phyloP scores from a whole-genome alignment of 1,140 invertebrate species.

The Heliothis subflexa region DNA sequence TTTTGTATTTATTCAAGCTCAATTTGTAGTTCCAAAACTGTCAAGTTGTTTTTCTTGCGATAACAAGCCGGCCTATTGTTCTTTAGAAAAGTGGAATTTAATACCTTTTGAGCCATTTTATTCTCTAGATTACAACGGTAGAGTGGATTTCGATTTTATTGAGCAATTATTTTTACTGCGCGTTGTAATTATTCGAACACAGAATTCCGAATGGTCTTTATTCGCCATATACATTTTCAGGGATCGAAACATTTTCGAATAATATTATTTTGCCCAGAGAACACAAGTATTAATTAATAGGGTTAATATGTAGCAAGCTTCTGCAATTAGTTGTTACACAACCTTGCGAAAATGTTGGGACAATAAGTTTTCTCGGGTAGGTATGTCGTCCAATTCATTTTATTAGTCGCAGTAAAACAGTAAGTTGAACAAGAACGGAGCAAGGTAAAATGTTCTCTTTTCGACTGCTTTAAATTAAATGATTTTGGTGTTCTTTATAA shows the following conservation, averaged over 20 bases:
- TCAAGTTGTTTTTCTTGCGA: slow-evolving; percentile 27
- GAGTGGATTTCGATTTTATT: neutral
- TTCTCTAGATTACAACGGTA: neutral
- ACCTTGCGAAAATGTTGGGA: neutral
- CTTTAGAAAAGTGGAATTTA: neutral
- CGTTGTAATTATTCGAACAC: too few relatives aligned
- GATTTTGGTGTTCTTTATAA: neutral
- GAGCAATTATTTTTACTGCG: neutral
- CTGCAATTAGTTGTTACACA: slow-evolving; percentile 8
- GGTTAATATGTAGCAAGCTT: neutral
- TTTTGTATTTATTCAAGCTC: slow-evolving; percentile 19
- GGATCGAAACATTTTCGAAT: too few relatives aligned
- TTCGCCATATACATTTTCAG: too few relatives aligned
- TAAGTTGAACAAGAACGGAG: neutral
- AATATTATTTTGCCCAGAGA: too few relatives aligned
- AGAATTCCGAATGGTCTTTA: too few relatives aligned
- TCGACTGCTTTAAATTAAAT: too few relatives aligned
- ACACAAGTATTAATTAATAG: neutral
- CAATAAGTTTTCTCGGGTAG: neutral
- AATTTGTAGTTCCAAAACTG: slow-evolving; percentile 26
- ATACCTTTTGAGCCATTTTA: neutral
- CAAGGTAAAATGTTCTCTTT: too few relatives aligned
- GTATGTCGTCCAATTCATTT: neutral
- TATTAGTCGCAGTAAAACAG: neutral
- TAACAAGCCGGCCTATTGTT: neutral